A percentile compares a stretch with the other conserved stretches of the same genome.
Evolutionary conservation across 2,888 invertebrate species (phyloP).

Genomic region (Drosophila paranaensis): DNA sequence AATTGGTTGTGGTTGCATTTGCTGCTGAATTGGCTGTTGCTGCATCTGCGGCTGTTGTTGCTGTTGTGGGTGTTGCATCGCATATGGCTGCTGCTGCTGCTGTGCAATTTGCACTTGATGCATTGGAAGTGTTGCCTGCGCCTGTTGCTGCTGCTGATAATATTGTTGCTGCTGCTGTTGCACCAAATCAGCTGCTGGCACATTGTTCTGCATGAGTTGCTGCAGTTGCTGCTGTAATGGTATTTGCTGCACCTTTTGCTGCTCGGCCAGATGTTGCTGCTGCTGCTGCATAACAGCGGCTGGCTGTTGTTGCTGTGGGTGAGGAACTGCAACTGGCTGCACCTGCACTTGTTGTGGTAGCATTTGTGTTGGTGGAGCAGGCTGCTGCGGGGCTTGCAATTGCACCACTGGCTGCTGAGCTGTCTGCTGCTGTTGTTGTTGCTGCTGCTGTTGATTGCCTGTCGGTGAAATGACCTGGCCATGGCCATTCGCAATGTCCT

Average conservation of each 20-base stretch:
- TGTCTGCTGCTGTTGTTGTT: constrained; percentile 43
- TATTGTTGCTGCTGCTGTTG: constrained; percentile 56
- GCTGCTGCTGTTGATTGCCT: constrained; percentile 59
- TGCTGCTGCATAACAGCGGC: constrained; percentile 49
- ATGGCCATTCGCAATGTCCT: constrained; percentile 64
- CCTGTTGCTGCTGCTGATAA: constrained; percentile 58
- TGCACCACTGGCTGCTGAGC: constrained; percentile 45
- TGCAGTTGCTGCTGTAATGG: constrained; percentile 77
- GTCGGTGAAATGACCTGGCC: constrained; percentile 72
- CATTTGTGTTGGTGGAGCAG: constrained; percentile 34
- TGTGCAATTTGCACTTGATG: constrained; percentile 64
- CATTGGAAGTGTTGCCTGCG: constrained; percentile 28
- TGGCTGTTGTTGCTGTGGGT: constrained; percentile 53
- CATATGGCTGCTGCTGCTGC: constrained; percentile 47
- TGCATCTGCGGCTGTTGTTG: constrained; percentile 38
- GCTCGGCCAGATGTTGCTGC: constrained; percentile 46
- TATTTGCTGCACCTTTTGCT: constrained; percentile 56
- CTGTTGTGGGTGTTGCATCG: constrained; percentile 27
- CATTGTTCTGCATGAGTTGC: constrained; percentile 63
- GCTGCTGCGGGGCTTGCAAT: constrained; percentile 48
- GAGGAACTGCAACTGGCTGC: constrained; percentile 41
- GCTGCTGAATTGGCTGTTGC: constrained; percentile 67
- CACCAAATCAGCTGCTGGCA: constrained; percentile 53
- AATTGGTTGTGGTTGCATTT: constrained; percentile 60
- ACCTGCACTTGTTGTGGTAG: constrained; percentile 51